phyloP scores from a whole-genome alignment of 2,797 vertebrate species.

The Leptodactylus fallax region DNA sequence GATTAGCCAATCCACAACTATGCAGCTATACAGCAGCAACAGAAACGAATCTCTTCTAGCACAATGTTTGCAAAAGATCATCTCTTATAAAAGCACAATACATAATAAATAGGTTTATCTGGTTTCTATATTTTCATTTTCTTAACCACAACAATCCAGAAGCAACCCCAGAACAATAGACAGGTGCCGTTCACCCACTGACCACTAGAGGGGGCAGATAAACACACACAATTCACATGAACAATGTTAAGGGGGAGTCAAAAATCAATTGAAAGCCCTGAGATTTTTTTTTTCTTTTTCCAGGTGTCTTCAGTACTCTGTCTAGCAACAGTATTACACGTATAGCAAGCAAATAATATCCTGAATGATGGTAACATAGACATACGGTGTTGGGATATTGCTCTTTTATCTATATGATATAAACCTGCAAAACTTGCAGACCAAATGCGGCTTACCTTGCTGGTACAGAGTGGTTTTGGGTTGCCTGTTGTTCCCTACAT shows the following conservation, averaged over 20 bases:
- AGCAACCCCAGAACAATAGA: constrained; percentile 75
- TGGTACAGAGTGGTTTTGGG: neutral
- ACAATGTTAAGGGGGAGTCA: constrained; percentile 68
- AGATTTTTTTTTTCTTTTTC: constrained; percentile 29
- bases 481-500: neutral
- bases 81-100: neutral
- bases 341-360: neutral
- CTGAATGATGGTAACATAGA: neutral
- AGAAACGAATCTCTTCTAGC: neutral
- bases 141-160: constrained; percentile 6
- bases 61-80: neutral
- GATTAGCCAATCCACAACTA: neutral
- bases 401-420: neutral
- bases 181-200: constrained; percentile 65
- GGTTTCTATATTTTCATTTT: neutral
- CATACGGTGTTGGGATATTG: neutral
- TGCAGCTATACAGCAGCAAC: neutral
- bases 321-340: neutral
- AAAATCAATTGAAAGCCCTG: constrained; percentile 46
- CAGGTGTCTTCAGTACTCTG: constrained; percentile 15
- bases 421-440: neutral
- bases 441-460: neutral
- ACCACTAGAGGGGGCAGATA: constrained; percentile 74
- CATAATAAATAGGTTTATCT: neutral
- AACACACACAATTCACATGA: constrained; percentile 68